A percentile compares a stretch with the other conserved stretches of the same genome.
These are phyloP conservation scores for Rhizoglyphus robini DNA, from an alignment of 1,140 invertebrate species.

Conservation along the genomic window DNA sequence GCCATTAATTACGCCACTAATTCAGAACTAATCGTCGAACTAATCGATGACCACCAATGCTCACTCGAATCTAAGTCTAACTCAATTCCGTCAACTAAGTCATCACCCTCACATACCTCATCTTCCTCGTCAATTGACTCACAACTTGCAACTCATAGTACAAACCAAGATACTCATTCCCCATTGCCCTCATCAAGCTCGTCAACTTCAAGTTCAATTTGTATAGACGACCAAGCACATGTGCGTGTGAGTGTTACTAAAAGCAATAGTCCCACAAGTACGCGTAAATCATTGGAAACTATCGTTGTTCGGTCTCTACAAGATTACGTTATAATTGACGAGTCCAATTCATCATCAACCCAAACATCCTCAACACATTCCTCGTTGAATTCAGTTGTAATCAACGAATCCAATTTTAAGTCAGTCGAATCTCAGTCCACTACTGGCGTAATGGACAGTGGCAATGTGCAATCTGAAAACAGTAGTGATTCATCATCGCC, in stretches of 20 bases:
- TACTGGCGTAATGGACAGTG: neutral
- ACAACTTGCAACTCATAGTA: neutral
- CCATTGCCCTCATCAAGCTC: neutral
- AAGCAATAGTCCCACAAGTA: neutral
- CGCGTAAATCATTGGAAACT: conserved; percentile 1
- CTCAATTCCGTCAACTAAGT: neutral
- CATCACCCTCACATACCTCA: neutral
- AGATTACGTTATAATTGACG: neutral
- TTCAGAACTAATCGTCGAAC: too few relatives aligned
- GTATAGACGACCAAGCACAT: neutral
- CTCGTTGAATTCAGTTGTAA: neutral
- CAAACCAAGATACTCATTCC: neutral
- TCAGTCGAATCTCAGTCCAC: neutral
- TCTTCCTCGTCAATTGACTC: neutral
- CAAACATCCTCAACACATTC: conserved; percentile 1
- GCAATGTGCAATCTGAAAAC: neutral
- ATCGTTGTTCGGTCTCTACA: neutral
- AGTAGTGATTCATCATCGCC: neutral
- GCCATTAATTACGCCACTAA: too few relatives aligned
- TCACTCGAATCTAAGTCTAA: neutral
- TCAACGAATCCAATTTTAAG: neutral
- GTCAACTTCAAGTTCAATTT: neutral
- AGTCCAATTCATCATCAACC: neutral
- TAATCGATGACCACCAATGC: neutral
- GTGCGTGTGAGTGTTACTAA: too few relatives aligned